These are phyloP conservation scores for Nibea coibor DNA, from an alignment of 2,113 vertebrate genomes.

Conservation along the genomic window DNA sequence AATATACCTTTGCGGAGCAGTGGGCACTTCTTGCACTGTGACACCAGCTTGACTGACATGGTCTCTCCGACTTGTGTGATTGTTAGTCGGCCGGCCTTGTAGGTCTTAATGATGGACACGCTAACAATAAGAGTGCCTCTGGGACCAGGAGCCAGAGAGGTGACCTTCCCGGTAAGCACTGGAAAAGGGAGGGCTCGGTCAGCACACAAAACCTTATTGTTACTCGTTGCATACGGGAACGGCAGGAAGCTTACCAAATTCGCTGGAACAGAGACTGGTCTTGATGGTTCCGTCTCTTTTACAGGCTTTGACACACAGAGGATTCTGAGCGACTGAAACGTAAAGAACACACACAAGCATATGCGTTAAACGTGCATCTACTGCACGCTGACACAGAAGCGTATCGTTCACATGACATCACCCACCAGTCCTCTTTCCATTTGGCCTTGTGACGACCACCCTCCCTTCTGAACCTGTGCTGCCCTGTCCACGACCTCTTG, in stretches of 20 bases:
- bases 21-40: constrained; percentile 89
- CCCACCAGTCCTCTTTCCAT: constrained; percentile 68
- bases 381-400: not conserved
- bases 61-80: constrained; percentile 82
- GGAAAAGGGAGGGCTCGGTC: constrained; percentile 23
- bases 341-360: not conserved
- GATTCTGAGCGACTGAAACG: constrained; percentile 68
- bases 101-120: constrained; percentile 82
- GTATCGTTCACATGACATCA: not conserved
- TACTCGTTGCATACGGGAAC: not conserved
- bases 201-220: not conserved
- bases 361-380: not conserved
- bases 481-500: constrained; percentile 9
- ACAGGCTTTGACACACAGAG: constrained; percentile 83
- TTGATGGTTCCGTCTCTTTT: constrained; percentile 86
- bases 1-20: constrained; percentile 79
- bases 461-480: constrained; percentile 32
- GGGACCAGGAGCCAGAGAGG: constrained; percentile 75
- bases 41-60: constrained; percentile 84
- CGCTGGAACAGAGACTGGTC: constrained; percentile 87
- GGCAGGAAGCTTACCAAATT: constrained; percentile 84
- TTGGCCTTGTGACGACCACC: constrained; percentile 19
- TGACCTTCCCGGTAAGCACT: constrained; percentile 89
- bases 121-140: constrained; percentile 76
- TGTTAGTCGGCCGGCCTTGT: constrained; percentile 85